Evolutionary conservation across 2,113 vertebrate genomes (phyloP).

Genomic region (Montifringilla adamsi): DNA sequence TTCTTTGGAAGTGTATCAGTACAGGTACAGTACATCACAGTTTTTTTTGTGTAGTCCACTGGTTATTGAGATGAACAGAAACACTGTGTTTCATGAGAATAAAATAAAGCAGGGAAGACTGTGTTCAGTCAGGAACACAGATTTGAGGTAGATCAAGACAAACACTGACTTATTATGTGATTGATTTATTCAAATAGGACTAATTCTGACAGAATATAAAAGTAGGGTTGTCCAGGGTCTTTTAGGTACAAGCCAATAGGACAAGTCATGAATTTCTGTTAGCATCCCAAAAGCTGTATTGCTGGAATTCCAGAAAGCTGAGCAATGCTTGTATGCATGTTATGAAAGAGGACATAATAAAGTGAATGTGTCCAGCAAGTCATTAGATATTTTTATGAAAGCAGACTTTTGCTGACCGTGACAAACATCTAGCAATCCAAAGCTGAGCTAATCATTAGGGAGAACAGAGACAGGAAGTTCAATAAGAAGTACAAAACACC

Average conservation of each 20-base stretch:
- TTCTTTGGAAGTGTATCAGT: background rate
- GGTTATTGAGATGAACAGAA: background rate
- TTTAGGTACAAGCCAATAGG: background rate
- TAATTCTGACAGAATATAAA: background rate
- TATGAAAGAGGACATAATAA: background rate
- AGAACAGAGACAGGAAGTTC: background rate
- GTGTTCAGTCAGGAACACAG: background rate
- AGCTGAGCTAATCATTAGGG: background rate
- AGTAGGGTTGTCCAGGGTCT: background rate
- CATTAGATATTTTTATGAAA: background rate
- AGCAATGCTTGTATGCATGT: background rate
- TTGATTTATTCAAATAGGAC: background rate
- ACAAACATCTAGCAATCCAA: background rate
- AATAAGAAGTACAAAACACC: background rate
- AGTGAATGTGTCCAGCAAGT: background rate
- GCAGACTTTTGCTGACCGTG: background rate
- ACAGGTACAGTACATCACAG: background rate
- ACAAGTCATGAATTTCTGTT: background rate
- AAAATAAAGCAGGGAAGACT: background rate
- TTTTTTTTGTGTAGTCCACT: background rate
- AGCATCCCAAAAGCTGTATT: background rate
- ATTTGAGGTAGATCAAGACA: background rate
- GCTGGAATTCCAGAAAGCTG: background rate
- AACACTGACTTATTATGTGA: background rate
- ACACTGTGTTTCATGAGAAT: background rate